phyloP scores from a whole-genome alignment of 2,888 invertebrate species.

The Drosophila percnosoma region DNA sequence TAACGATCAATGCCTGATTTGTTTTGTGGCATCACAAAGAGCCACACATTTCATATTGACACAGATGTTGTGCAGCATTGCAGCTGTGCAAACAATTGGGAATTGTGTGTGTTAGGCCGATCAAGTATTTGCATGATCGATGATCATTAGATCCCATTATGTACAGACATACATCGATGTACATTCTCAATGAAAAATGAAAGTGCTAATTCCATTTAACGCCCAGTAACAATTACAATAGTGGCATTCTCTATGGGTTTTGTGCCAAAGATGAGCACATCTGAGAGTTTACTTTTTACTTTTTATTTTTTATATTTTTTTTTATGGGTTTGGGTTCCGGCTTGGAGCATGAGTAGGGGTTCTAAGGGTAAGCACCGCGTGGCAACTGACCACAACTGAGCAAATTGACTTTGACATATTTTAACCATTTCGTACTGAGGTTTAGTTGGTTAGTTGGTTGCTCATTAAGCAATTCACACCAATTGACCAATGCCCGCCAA shows the following conservation, averaged over 20 bases:
- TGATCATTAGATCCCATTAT: slow-evolving; percentile 30
- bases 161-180: background rate
- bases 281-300: background rate
- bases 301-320: background rate
- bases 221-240: slow-evolving; percentile 48
- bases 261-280: slow-evolving; percentile 23
- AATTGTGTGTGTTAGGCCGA: slow-evolving; percentile 20
- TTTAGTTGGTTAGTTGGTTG: slow-evolving; percentile 19
- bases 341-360: slow-evolving; percentile 23
- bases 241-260: slow-evolving; percentile 24
- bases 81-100: slow-evolving; percentile 18
- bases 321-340: slow-evolving; percentile 12
- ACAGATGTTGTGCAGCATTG: slow-evolving; percentile 13
- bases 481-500: slow-evolving; percentile 28
- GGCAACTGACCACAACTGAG: slow-evolving; percentile 21
- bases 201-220: slow-evolving; percentile 75
- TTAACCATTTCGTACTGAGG: slow-evolving; percentile 18
- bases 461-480: slow-evolving; percentile 69
- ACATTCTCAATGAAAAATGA: slow-evolving; percentile 45
- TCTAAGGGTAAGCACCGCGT: slow-evolving; percentile 23
- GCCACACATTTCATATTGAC: slow-evolving; percentile 1
- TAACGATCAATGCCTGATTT: background rate
- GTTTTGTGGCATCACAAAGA: slow-evolving; percentile 14
- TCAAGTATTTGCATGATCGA: slow-evolving; percentile 20
- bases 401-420: slow-evolving; percentile 64